These are phyloP conservation scores for Spinibarbus caldwelli DNA, from an alignment of 2,797 vertebrate species.

Conservation along the genomic window DNA sequence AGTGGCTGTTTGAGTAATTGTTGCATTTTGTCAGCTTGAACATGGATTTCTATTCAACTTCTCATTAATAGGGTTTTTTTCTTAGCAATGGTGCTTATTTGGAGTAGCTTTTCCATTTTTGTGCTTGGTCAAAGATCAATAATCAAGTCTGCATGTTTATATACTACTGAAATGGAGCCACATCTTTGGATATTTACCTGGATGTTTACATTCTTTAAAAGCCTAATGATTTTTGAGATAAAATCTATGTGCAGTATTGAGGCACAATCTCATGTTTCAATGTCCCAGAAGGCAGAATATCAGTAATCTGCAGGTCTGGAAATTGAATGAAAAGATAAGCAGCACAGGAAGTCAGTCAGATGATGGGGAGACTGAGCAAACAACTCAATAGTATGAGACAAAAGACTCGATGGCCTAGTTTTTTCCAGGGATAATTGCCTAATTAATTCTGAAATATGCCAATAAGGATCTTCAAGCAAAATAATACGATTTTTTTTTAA, in stretches of 20 bases:
- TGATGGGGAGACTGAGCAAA: constrained; percentile 71
- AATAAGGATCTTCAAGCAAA: background rate
- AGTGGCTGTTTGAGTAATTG: background rate
- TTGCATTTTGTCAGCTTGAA: constrained; percentile 8
- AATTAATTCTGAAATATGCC: background rate
- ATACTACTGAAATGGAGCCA: background rate
- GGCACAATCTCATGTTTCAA: background rate
- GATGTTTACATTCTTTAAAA: background rate
- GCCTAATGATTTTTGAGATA: background rate
- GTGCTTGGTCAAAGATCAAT: background rate
- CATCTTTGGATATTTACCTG: background rate
- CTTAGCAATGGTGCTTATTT: background rate
- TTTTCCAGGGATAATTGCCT: background rate
- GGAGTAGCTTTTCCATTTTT: background rate
- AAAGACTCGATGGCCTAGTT: constrained; percentile 61
- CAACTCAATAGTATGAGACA: constrained; percentile 79
- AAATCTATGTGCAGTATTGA: background rate
- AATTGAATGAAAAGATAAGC: constrained; percentile 68
- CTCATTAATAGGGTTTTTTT: background rate
- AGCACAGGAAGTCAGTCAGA: constrained; percentile 75
- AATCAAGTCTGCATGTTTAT: background rate
- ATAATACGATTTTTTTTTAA: background rate
- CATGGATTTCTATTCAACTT: background rate
- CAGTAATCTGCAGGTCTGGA: background rate
- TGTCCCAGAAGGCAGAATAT: background rate